These are phyloP conservation scores for Halichoeres trimaculatus DNA, from an alignment of 2,113 vertebrate species.

Conservation along the genomic window DNA sequence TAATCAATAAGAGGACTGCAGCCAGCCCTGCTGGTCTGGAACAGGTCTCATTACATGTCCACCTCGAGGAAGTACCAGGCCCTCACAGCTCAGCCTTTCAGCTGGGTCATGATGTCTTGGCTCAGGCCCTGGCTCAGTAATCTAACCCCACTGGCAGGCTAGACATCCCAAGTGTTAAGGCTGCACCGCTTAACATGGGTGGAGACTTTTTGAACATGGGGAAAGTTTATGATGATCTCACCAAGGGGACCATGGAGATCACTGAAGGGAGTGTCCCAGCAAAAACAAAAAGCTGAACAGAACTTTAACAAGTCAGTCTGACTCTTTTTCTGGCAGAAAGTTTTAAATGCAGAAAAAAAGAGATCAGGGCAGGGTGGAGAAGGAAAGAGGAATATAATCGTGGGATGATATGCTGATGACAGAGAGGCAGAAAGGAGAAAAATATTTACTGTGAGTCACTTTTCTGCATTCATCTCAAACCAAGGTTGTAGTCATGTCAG, in stretches of 20 bases:
- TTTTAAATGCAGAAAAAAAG: not conserved
- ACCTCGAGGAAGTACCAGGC: conserved; percentile 15
- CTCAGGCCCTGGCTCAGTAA: conserved; percentile 3
- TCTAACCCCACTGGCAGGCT: conserved; percentile 34
- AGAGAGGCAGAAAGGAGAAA: not conserved
- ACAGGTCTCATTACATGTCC: conserved; percentile 27
- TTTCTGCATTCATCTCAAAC: not conserved
- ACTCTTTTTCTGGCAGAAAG: not conserved
- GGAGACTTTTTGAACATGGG: conserved; percentile 18
- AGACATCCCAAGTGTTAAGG: conserved; percentile 23
- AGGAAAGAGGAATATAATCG: not conserved
- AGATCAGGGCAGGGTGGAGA: not conserved
- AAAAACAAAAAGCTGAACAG: conserved; percentile 26
- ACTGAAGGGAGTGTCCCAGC: conserved; percentile 26
- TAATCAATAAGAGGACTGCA: conserved; percentile 5
- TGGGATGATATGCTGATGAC: not conserved
- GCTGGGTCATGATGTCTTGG: conserved; percentile 31
- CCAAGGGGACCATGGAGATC: not conserved
- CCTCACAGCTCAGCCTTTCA: conserved; percentile 18
- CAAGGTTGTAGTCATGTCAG: not conserved
- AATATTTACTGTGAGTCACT: not conserved
- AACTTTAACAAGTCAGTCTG: not conserved
- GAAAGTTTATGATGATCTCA: conserved; percentile 50
- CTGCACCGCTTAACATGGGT: conserved; percentile 45
- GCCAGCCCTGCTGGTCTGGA: conserved; percentile 26